phyloP scores from a whole-genome alignment of 2,797 vertebrate species.

The Setipinna tenuifilis region DNA sequence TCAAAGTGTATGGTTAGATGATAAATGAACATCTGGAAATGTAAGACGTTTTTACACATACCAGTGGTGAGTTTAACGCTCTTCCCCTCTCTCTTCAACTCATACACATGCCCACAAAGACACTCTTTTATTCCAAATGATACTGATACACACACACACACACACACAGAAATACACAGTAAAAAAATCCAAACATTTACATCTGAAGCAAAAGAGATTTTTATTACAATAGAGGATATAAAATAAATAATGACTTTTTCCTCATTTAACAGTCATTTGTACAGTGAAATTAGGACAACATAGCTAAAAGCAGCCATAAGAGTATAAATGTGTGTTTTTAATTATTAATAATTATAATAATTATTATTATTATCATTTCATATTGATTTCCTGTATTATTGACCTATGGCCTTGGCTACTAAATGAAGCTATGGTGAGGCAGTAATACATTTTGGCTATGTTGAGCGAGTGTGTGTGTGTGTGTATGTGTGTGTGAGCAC shows the following conservation, averaged over 20 bases:
- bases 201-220: conserved; percentile 84
- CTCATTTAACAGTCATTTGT: conserved; percentile 89
- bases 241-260: conserved; percentile 88
- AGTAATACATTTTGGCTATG: conserved; percentile 50
- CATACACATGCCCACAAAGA: not conserved
- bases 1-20: not conserved
- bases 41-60: not conserved
- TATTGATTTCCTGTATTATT: conserved; percentile 54
- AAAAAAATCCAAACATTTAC: conserved; percentile 50
- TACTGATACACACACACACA: not conserved
- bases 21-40: conserved; percentile 22
- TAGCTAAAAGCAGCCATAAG: conserved; percentile 75
- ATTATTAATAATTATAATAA: conserved; percentile 38
- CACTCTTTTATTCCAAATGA: not conserved
- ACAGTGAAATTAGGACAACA: conserved; percentile 79
- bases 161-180: not conserved
- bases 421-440: conserved; percentile 66
- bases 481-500: conserved; percentile 36
- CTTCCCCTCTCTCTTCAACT: not conserved
- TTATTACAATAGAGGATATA: conserved; percentile 94
- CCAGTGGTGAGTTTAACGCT: not conserved
- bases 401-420: conserved; percentile 63
- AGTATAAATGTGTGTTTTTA: conserved; percentile 67
- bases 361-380: conserved; percentile 7
- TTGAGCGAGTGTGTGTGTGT: conserved; percentile 34